A percentile compares a stretch with the other conserved stretches of the same genome.
phyloP scores from a whole-genome alignment of 2,797 vertebrate species.

The Leontopithecus rosalia region DNA sequence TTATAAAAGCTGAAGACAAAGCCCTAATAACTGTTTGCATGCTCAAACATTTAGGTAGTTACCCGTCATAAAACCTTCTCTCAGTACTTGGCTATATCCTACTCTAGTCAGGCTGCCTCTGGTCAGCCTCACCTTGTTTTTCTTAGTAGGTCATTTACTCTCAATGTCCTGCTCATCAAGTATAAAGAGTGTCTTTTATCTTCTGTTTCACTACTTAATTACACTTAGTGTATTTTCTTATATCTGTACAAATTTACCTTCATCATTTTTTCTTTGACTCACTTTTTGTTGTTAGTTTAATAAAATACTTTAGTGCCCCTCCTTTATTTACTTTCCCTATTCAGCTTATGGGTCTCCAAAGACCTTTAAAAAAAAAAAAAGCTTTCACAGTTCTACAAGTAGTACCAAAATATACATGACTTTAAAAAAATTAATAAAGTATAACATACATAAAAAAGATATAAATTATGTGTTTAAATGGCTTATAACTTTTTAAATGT shows the following conservation, averaged over 20 bases:
- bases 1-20: slow-evolving; percentile 10
- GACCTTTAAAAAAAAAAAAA: not conserved
- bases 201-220: not conserved
- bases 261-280: not conserved
- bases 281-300: not conserved
- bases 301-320: not conserved
- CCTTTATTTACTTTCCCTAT: not conserved
- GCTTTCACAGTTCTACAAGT: not conserved
- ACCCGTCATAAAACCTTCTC: not conserved
- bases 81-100: not conserved
- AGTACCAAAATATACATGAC: not conserved
- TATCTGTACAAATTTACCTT: not conserved
- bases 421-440: not conserved
- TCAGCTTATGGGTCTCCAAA: not conserved
- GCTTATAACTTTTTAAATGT: not conserved
- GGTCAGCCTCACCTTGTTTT: not conserved
- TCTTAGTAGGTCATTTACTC: not conserved
- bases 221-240: not conserved
- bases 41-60: not conserved
- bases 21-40: not conserved
- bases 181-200: not conserved
- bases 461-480: not conserved
- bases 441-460: not conserved
- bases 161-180: not conserved
- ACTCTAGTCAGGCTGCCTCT: not conserved